Conservation (phyloP, 2,888 invertebrate genomes). For the Ctenicera cuprea region DNA sequence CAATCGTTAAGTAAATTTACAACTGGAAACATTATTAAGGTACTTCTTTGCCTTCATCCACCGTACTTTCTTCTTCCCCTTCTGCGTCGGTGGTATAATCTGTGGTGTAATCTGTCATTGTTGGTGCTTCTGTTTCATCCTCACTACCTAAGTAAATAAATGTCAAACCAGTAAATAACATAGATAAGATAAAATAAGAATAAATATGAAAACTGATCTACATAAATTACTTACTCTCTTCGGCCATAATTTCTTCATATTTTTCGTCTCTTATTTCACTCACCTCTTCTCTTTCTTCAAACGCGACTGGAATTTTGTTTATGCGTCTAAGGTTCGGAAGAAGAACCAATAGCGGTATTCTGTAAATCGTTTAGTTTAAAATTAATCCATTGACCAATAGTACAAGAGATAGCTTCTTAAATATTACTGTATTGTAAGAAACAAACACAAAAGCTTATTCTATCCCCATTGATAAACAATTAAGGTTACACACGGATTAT, state of each 20-base stretch:
- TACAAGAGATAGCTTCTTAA: no score
- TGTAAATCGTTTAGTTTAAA: neutral
- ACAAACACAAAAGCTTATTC: no score
- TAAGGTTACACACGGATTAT: no score
- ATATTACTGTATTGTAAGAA: no score
- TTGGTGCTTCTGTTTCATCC: slow-evolving; percentile 52
- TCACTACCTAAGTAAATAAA: slow-evolving; percentile 53
- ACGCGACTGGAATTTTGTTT: slow-evolving; percentile 74
- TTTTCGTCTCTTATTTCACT: slow-evolving; percentile 60
- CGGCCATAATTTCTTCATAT: slow-evolving; percentile 66
- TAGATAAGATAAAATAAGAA: no score
- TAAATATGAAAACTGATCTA: neutral
- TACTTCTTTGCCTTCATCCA: slow-evolving; percentile 4
- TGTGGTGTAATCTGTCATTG: slow-evolving; percentile 54
- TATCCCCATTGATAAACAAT: no score
- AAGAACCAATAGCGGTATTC: slow-evolving; percentile 73
- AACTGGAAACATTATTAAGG: neutral
- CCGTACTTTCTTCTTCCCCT: slow-evolving; percentile 26
- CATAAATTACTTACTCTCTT: slow-evolving; percentile 62
- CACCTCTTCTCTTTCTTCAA: slow-evolving; percentile 73
- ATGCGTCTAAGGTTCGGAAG: slow-evolving; percentile 75
- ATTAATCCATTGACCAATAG: no score
- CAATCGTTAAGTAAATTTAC: slow-evolving; percentile 9
- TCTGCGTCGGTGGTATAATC: slow-evolving; percentile 51
- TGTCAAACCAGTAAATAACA: neutral